Evolutionary conservation across 2,797 vertebrate species (phyloP).

Genomic region (Sciaenops ocellatus): DNA sequence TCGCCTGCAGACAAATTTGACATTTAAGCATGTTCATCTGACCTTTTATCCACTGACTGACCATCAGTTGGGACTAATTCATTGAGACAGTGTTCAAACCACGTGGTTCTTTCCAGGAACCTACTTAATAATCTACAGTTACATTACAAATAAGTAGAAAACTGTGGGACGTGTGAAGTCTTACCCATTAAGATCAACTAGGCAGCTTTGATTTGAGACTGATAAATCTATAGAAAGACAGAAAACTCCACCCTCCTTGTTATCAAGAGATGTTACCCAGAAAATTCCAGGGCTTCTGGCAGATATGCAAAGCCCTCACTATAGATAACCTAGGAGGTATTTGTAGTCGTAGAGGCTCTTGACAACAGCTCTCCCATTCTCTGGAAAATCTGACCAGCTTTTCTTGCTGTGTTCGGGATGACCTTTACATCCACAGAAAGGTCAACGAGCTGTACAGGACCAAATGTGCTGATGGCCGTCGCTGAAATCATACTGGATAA

Average conservation of each 20-base stretch:
- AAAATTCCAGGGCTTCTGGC: conserved; percentile 29
- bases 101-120: not conserved
- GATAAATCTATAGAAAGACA: not conserved
- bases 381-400: conserved; percentile 51
- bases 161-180: not conserved
- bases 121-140: not conserved
- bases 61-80: no score
- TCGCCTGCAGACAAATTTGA: not conserved
- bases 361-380: conserved; percentile 42
- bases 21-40: no score
- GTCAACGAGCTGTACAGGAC: conserved; percentile 33
- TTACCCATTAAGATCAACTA: not conserved
- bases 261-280: not conserved
- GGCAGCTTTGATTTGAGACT: not conserved
- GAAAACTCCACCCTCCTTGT: not conserved
- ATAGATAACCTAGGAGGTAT: conserved; percentile 50
- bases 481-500: conserved; percentile 33
- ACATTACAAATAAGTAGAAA: not conserved
- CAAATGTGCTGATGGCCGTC: conserved; percentile 41
- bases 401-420: conserved; percentile 40
- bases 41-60: not conserved
- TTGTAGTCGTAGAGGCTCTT: conserved; percentile 51
- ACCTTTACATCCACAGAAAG: conserved; percentile 72
- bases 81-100: not conserved
- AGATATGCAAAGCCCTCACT: conserved; percentile 25